phyloP scores from a whole-genome alignment of 2,888 invertebrate species.

The Drosophila eohydei region DNA sequence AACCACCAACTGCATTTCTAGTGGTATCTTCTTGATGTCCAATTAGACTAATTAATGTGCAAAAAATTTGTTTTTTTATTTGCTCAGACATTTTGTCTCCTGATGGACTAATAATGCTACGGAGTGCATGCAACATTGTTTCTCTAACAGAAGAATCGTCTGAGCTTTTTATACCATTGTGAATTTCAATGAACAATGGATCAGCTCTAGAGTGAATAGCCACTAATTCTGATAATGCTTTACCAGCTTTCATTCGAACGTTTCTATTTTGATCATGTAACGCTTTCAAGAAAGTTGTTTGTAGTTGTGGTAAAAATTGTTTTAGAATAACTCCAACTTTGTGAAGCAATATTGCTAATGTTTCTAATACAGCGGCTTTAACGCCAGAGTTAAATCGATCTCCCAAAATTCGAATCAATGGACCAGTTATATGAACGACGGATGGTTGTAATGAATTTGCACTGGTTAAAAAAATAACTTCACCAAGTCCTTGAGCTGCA shows the following conservation, averaged over 20 bases:
- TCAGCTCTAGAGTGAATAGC: constrained; percentile 97
- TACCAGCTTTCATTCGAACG: constrained; percentile 95
- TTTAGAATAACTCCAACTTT: constrained; percentile 98
- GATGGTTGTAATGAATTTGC: constrained; percentile 96
- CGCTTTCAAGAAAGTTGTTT: constrained; percentile 98
- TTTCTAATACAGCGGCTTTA: constrained; percentile 98
- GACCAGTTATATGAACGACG: constrained; percentile 98
- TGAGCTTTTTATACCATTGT: constrained; percentile 92
- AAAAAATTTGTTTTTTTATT: constrained; percentile 90
- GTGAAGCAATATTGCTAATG: constrained; percentile 94
- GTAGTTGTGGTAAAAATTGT: constrained; percentile 98
- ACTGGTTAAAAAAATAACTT: constrained; percentile 88
- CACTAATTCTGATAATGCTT: constrained; percentile 94
- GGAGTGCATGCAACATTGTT: constrained; percentile 95
- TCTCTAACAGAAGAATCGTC: constrained; percentile 95
- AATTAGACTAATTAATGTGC: constrained; percentile 89
- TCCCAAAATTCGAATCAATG: constrained; percentile 98
- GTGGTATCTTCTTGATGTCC: constrained; percentile 92
- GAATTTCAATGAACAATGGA: constrained; percentile 96
- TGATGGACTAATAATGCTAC: constrained; percentile 93
- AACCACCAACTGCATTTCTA: constrained; percentile 93
- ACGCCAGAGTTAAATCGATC: constrained; percentile 97
- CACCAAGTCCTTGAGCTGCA: constrained; percentile 95
- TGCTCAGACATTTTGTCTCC: constrained; percentile 95
- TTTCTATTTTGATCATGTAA: constrained; percentile 94